Evolutionary conservation across 2,888 invertebrate genomes (phyloP), one percentile per base, ranked within the genome.

Genomic region (Bombyx huttoni): DNA sequence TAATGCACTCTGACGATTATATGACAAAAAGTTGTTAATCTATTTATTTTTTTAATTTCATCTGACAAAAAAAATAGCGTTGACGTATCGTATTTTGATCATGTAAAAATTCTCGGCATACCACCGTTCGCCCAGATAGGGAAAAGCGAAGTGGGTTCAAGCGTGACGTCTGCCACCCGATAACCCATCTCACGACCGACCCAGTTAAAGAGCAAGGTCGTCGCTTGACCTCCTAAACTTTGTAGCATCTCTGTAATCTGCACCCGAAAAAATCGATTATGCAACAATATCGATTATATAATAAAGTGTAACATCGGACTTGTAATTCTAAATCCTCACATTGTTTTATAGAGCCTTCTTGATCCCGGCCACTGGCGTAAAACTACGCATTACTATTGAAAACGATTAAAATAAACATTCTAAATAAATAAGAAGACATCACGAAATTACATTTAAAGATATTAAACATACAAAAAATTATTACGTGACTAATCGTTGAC

Each of bases 91-190:
- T 10, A 40, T 10, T 10, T 10, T 8, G 8, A 40, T 10, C 3
- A 40, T 40, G 7, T 8, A 40, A 40, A 12, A 12, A 12, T 10
- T 10, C 40, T 10, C 40, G 8, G 40, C 8, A 40, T 40, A 10
- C 7, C 40, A 12, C 7, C 48, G 33, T 9, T 34, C 40, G 59
- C 49, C 56, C 60, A 56, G 57, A 48, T 50, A 49, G 49, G 63
- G 61, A 59, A 58, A 62, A 68, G 63, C 60, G 64, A 63, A 70
- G 74, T 68, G 70, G 78, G 67, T 67, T 73, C 64, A 72, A 78
- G 83, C 86, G 86, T 88, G 85, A 87, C 86, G 87, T 77, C 83
- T 84, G 81, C 86, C 82, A 85, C 75, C 81, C 81, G 84, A 86
- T 85, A 86, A 83, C 78, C 79, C 81, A 84, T 82, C 87, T 86